Conservation (phyloP, 2,888 invertebrate species). For the Petrophora chlorosata region DNA sequence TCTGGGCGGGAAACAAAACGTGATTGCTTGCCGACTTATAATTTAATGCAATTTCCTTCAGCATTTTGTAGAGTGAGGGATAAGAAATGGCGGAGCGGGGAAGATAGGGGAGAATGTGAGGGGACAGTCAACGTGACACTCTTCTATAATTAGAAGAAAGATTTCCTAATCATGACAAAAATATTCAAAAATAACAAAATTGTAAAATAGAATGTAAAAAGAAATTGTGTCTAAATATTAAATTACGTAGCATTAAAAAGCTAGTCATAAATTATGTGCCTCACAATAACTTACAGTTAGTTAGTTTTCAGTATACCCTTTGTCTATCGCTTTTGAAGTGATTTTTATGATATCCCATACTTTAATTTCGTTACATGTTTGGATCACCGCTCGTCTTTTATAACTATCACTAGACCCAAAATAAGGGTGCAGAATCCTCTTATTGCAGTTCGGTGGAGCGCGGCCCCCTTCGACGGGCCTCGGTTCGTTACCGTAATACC, state of each 20-base stretch:
- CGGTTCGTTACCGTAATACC: conserved; percentile 74
- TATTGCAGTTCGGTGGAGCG: conserved; percentile 78
- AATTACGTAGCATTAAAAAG: too few relatives aligned
- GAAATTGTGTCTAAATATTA: too few relatives aligned
- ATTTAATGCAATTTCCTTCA: conserved; percentile 81
- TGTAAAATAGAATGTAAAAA: too few relatives aligned
- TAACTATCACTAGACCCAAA: conserved; percentile 27
- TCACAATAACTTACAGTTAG: too few relatives aligned
- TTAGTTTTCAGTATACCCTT: too few relatives aligned
- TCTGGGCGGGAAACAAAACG: conserved; percentile 78
- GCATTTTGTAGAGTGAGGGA: conserved; percentile 51
- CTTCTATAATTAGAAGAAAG: too few relatives aligned
- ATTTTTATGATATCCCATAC: not conserved
- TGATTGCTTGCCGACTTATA: conserved; percentile 82
- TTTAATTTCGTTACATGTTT: not conserved
- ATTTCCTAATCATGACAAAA: too few relatives aligned
- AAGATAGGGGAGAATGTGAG: not conserved
- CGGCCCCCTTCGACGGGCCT: conserved; percentile 48
- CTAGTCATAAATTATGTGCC: too few relatives aligned
- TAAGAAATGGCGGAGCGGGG: conserved; percentile 39
- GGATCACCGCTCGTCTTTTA: conserved; percentile 11
- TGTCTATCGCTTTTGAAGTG: too few relatives aligned
- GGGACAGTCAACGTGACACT: too few relatives aligned
- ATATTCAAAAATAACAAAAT: too few relatives aligned
- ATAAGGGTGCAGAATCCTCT: conserved; percentile 80